Percentiles rank a stretch among this genome's conserved stretches.
These are phyloP conservation scores for Clostera curtula DNA, from an alignment of 2,888 invertebrate genomes.

Conservation along the genomic window DNA sequence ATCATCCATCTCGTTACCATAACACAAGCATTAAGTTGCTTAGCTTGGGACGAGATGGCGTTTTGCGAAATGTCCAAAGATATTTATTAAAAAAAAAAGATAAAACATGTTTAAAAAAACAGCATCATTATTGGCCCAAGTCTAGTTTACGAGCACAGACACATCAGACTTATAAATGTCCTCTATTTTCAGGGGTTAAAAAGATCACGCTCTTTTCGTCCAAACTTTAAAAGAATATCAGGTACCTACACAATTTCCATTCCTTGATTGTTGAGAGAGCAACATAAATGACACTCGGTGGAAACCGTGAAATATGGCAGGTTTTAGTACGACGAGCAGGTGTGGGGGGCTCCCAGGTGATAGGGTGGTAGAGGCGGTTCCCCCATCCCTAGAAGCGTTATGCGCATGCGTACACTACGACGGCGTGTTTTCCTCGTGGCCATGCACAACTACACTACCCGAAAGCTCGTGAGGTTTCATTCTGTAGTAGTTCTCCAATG, in stretches of 20 bases:
- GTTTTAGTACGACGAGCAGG: constrained; percentile 51
- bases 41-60: too few species aligned
- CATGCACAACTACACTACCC: constrained; percentile 27
- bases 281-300: constrained; percentile 43
- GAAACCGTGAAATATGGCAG: constrained; percentile 52
- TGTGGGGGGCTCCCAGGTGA: constrained; percentile 33
- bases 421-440: constrained; percentile 65
- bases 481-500: constrained; percentile 15
- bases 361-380: constrained; percentile 18
- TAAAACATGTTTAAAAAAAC: too few species aligned
- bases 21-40: too few species aligned
- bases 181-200: too few species aligned
- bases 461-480: constrained; percentile 11
- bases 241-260: constrained; percentile 48
- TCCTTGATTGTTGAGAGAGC: constrained; percentile 46
- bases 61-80: too few species aligned
- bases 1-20: too few species aligned
- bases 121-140: too few species aligned
- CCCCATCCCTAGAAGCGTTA: constrained; percentile 14
- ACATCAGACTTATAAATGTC: too few species aligned
- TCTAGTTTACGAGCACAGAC: too few species aligned
- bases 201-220: too few species aligned
- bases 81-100: too few species aligned
- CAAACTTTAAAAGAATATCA: constrained; percentile 23
- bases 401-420: constrained; percentile 59